Conservation (phyloP, 2,888 invertebrate species). For the Microplitis manilae region DNA sequence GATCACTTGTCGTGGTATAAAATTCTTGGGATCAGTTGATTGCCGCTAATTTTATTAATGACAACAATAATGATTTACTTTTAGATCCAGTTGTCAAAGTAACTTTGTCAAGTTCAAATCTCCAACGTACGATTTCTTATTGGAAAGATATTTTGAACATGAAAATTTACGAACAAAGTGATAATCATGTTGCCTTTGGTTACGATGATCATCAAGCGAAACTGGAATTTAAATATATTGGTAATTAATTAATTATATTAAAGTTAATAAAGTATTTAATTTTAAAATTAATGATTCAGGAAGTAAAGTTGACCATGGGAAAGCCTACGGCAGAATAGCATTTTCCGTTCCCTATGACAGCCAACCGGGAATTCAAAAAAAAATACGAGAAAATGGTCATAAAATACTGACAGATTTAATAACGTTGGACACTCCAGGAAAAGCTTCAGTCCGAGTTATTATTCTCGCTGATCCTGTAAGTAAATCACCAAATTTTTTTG, state of each 20-base stretch:
- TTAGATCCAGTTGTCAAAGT: conserved; percentile 88
- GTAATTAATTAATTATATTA: conserved; percentile 65
- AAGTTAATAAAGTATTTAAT: conserved; percentile 19
- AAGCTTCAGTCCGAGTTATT: conserved; percentile 95
- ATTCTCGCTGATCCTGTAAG: conserved; percentile 93
- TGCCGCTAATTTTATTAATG: too few relatives aligned
- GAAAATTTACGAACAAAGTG: conserved; percentile 78
- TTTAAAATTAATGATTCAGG: conserved; percentile 68
- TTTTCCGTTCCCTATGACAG: conserved; percentile 88
- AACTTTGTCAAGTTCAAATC: conserved; percentile 83
- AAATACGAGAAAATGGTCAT: conserved; percentile 79
- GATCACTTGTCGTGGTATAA: too few relatives aligned
- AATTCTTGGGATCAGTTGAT: too few relatives aligned
- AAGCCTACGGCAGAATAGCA: conserved; percentile 96
- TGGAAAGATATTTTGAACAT: conserved; percentile 88
- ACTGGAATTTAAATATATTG: conserved; percentile 83
- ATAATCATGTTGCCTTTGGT: conserved; percentile 78
- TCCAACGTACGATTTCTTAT: conserved; percentile 84
- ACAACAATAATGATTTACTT: neutral
- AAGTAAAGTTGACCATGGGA: conserved; percentile 83
- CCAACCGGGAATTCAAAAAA: conserved; percentile 83
- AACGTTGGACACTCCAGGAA: conserved; percentile 96
- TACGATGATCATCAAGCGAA: conserved; percentile 83
- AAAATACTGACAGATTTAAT: conserved; percentile 91
- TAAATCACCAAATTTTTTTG: conserved; percentile 32